These are phyloP conservation scores for Leguminivora glycinivorella DNA, from an alignment of 1,140 invertebrate genomes.

Conservation along the genomic window DNA sequence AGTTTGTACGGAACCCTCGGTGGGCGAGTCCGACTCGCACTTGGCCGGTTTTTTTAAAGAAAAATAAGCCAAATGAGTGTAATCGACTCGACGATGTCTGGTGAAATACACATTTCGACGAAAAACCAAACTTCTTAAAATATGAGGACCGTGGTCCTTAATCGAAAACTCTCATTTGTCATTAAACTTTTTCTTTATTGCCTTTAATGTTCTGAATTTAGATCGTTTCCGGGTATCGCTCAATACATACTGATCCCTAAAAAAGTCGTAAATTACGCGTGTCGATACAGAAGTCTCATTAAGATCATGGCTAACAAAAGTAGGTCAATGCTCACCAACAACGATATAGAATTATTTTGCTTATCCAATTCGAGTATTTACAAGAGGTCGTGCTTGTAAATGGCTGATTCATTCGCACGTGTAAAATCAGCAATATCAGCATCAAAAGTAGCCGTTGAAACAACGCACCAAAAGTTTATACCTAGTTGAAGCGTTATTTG, in stretches of 20 bases:
- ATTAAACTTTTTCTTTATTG: no score
- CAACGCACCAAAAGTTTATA: no score
- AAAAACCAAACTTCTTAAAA: neutral
- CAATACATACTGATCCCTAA: neutral
- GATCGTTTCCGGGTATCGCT: neutral
- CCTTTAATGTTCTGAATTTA: neutral
- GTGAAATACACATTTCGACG: neutral
- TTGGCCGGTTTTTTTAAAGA: no score
- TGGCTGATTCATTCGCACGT: constrained; percentile 3
- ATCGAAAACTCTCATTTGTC: no score
- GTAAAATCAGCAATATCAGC: no score
- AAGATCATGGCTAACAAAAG: constrained; percentile 1
- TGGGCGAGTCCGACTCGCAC: no score
- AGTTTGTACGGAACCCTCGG: no score
- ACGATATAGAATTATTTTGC: neutral
- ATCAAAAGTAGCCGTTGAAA: no score
- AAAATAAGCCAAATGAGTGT: no score
- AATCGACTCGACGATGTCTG: neutral
- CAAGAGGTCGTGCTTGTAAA: neutral
- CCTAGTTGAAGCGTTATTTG: no score
- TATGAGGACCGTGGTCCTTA: neutral
- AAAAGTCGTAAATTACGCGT: constrained; percentile 4
- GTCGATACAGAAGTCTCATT: neutral
- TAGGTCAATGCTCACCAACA: constrained; percentile 1
- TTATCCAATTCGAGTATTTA: neutral